Percentiles rank a stretch among this genome's conserved stretches.
These are phyloP conservation scores for Nomia melanderi DNA, from an alignment of 1,140 invertebrate genomes.

Conservation along the genomic window DNA sequence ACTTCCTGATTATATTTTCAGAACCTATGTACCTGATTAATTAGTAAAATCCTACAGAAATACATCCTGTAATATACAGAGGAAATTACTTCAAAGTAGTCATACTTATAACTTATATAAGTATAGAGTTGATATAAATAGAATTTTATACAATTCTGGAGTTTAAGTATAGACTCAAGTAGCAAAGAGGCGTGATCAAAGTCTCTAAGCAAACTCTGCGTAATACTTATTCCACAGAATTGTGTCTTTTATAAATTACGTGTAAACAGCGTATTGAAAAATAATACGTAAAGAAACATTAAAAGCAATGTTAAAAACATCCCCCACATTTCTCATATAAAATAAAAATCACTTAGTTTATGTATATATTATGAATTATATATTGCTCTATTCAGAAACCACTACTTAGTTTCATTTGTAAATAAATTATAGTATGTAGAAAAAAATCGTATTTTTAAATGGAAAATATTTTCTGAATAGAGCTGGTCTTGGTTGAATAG, in stretches of 20 bases:
- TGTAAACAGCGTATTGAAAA: not conserved
- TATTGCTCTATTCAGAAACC: conserved; percentile 34
- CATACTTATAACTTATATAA: not conserved
- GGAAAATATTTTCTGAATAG: conserved; percentile 27
- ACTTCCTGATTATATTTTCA: not conserved
- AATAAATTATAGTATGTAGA: not conserved
- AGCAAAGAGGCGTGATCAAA: conserved; percentile 76
- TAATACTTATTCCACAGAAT: conserved; percentile 31
- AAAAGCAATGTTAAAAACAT: conserved; percentile 1
- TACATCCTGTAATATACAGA: not conserved
- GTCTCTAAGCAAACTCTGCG: conserved; percentile 65
- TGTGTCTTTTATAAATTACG: conserved; percentile 10
- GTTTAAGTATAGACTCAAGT: conserved; percentile 42
- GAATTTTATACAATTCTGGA: conserved; percentile 17
- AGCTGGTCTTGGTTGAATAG: conserved; percentile 32
- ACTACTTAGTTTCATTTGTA: too few relatives aligned
- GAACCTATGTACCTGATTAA: not conserved
- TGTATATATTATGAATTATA: not conserved
- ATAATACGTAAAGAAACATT: conserved; percentile 13
- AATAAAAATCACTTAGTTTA: not conserved
- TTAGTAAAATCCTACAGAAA: not conserved
- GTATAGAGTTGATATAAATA: not conserved
- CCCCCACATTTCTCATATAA: not conserved
- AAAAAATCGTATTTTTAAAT: not conserved
- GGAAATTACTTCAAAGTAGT: not conserved